A percentile compares a stretch with the other conserved stretches of the same genome.
Conservation (phyloP, 2,113 vertebrate genomes). For the Zeus faber region DNA sequence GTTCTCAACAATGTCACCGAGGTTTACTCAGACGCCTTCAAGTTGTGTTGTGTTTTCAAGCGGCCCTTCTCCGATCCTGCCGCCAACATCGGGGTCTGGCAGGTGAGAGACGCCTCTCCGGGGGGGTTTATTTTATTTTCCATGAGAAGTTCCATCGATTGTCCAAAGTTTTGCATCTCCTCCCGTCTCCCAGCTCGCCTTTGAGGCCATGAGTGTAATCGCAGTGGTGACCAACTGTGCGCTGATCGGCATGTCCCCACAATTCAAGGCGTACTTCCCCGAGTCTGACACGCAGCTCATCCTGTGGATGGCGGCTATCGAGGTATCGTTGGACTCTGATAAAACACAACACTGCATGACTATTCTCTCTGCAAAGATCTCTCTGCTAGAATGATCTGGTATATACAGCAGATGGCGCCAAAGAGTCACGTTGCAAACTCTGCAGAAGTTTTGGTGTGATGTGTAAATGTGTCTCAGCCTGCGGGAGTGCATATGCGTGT, state of each 20-base stretch:
- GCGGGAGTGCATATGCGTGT: slow-evolving; percentile 14
- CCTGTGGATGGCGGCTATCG: slow-evolving; percentile 82
- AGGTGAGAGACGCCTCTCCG: slow-evolving; percentile 74
- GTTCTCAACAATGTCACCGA: slow-evolving; percentile 95
- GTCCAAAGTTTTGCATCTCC: slow-evolving; percentile 1
- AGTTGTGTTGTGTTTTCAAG: slow-evolving; percentile 95
- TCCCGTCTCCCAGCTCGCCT: slow-evolving; percentile 82
- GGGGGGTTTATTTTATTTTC: too few relatives aligned
- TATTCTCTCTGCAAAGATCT: too few relatives aligned
- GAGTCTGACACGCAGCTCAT: slow-evolving; percentile 85
- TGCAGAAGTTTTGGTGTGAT: slow-evolving; percentile 5
- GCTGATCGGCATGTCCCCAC: slow-evolving; percentile 93
- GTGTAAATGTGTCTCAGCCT: slow-evolving; percentile 16
- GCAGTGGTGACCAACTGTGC: slow-evolving; percentile 94
- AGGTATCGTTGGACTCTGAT: slow-evolving; percentile 75
- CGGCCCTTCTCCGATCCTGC: slow-evolving; percentile 91
- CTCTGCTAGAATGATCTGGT: slow-evolving; percentile 3
- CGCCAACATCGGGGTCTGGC: slow-evolving; percentile 92
- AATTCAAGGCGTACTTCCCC: slow-evolving; percentile 85
- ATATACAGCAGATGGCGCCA: slow-evolving; percentile 60
- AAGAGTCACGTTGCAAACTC: slow-evolving; percentile 17
- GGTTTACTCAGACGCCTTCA: slow-evolving; percentile 93
- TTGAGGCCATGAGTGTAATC: slow-evolving; percentile 95
- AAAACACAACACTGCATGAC: not conserved
- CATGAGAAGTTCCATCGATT: too few relatives aligned